phyloP scores from a whole-genome alignment of 2,888 invertebrate species.

The Morpho helenor region DNA sequence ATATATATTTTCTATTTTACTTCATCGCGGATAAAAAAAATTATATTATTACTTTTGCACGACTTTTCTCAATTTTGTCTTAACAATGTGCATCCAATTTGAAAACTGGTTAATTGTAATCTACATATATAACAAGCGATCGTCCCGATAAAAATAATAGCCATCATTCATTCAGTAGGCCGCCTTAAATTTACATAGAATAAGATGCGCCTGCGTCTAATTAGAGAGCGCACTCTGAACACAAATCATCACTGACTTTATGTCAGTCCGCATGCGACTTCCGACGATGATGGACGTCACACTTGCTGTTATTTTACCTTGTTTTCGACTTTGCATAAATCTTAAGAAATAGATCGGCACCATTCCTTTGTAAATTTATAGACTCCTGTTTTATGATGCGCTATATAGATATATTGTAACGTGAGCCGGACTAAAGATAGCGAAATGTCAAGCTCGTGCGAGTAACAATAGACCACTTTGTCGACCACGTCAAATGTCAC shows the following conservation, averaged over 20 bases:
- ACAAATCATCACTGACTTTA: conserved; percentile 58
- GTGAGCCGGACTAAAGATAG: conserved; percentile 8
- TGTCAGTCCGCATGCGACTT: conserved; percentile 37
- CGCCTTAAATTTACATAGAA: conserved; percentile 60
- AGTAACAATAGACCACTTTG: conserved; percentile 23
- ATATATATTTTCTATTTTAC: too few species aligned
- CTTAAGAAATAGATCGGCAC: conserved; percentile 22
- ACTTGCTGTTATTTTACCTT: conserved; percentile 17
- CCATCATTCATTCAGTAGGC: conserved; percentile 34
- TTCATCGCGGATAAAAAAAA: too few species aligned
- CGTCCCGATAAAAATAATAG: conserved; percentile 30
- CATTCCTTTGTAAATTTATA: conserved; percentile 17
- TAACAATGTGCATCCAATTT: conserved; percentile 8
- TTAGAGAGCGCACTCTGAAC: conserved; percentile 53
- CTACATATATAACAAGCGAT: conserved; percentile 23
- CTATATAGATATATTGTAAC: conserved; percentile 3
- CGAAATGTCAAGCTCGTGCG: conserved; percentile 28
- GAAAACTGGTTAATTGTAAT: conserved; percentile 14
- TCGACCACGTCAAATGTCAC: conserved; percentile 18
- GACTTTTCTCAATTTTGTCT: background rate
- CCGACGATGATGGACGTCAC: conserved; percentile 31
- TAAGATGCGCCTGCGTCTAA: conserved; percentile 59
- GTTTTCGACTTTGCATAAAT: conserved; percentile 26
- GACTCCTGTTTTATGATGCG: conserved; percentile 1
- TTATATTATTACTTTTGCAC: too few species aligned